phyloP scores from a whole-genome alignment of 2,888 invertebrate genomes.

The Melanostoma mellinum region DNA sequence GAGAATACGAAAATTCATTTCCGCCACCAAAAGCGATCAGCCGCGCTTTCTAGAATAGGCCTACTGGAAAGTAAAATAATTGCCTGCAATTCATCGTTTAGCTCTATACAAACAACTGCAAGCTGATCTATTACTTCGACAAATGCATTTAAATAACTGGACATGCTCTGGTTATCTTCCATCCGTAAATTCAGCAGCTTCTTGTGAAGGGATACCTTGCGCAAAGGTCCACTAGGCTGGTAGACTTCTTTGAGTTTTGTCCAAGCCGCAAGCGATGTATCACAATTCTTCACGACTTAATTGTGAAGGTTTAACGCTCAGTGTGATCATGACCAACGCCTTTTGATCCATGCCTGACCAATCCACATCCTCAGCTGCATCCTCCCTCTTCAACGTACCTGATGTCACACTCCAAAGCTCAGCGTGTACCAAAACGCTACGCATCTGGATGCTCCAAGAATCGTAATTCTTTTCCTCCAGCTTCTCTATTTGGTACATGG shows the following conservation, averaged over 20 bases:
- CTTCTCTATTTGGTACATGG: constrained; percentile 52
- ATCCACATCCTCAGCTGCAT: constrained; percentile 4
- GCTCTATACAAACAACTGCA: constrained; percentile 30
- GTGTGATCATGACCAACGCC: constrained; percentile 50
- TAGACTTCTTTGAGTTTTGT: constrained; percentile 29
- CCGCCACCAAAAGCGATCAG: too few species aligned
- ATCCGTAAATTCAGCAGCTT: too few species aligned
- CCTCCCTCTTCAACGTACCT: constrained; percentile 31
- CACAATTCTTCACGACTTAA: constrained; percentile 53
- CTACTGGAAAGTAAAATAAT: constrained; percentile 45
- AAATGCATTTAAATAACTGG: constrained; percentile 36
- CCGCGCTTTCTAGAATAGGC: too few species aligned
- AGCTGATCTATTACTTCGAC: neutral
- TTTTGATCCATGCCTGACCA: constrained; percentile 50
- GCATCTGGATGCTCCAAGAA: constrained; percentile 57
- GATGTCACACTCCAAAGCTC: constrained; percentile 45
- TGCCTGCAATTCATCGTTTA: constrained; percentile 41
- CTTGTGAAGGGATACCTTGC: constrained; percentile 48
- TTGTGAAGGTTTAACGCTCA: constrained; percentile 44
- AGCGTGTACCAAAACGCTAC: constrained; percentile 44
- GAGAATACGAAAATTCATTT: too few species aligned
- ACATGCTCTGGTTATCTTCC: constrained; percentile 42
- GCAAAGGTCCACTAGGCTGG: constrained; percentile 31
- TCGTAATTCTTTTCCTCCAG: constrained; percentile 57
- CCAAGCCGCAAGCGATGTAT: constrained; percentile 41